Base-by-base conservation (phyloP, 1,140 invertebrate species). In the Fopius arisanus region DNA sequence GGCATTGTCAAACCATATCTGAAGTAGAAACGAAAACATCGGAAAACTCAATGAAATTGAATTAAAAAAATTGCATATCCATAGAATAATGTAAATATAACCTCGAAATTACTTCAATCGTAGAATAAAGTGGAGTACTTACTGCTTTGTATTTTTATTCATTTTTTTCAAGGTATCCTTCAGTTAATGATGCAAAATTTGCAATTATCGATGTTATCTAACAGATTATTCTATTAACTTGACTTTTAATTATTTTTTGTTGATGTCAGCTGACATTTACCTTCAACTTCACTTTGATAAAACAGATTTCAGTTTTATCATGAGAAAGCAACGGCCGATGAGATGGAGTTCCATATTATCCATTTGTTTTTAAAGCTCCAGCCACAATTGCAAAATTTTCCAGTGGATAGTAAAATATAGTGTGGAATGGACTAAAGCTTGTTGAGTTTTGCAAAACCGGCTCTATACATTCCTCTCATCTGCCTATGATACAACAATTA, bases 1-100 rank as follows among this genome's bases (percentile, higher is more conserved):
- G 87, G 79, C 12, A 85, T 51, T 66, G 87, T 81, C 37, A 90
- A 79, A 31, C 89, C 89, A 76, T 87, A 89, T 19, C 88, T 89
- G 63, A 68, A 83, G 16, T 12, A 12, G 43, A 48, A 48, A 48
- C 12, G 16, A 48, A 16, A 14, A n/a, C 1, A 14, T 48, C 16
- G 6, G 43, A 3, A 1, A 6, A 12, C 4, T 37, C 33, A 37
- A 37, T 37, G 33, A 43, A 43, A 43, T 43, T 43, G 31, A 9
- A 33, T 9, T 33, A 3, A 33, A 33, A 33, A 33, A 33, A 4
- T 9, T 4, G 3, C 31, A 33, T 4, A 33, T 33, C 31, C 41
- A 54, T 54, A 19, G 14, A 26, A 59, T 12, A 59, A 6, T 21
- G 19, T 23, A 59, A 28, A 59, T 23, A 59, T 59, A 59, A 59